phyloP scores from a whole-genome alignment of 2,888 invertebrate species.

The Cataglyphis cursor region DNA sequence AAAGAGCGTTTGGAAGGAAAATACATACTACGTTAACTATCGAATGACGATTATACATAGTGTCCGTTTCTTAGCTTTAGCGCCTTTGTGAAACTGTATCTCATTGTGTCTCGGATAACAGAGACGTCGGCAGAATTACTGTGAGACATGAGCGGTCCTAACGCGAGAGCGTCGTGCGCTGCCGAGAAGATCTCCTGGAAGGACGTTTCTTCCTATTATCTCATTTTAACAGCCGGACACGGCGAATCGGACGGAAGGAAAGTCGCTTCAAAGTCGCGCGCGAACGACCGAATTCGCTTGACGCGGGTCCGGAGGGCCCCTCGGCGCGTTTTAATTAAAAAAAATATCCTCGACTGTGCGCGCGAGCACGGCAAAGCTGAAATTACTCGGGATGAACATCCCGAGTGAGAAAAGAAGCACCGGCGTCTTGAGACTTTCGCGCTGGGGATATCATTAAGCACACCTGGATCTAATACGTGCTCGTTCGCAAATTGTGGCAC shows the following conservation, averaged over 20 bases:
- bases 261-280: slow-evolving; percentile 55
- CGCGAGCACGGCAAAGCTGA: slow-evolving; percentile 16
- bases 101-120: slow-evolving; percentile 53
- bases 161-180: slow-evolving; percentile 25
- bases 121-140: slow-evolving; percentile 55
- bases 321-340: slow-evolving; percentile 55
- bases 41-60: slow-evolving; percentile 50
- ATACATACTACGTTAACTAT: slow-evolving; percentile 48
- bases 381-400: slow-evolving; percentile 41
- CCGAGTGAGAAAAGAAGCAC: slow-evolving; percentile 23
- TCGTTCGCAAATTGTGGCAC: slow-evolving; percentile 71
- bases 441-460: slow-evolving; percentile 63
- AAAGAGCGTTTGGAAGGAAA: slow-evolving; percentile 35
- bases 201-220: slow-evolving; percentile 54
- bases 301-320: slow-evolving; percentile 26
- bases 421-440: slow-evolving; percentile 57
- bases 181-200: slow-evolving; percentile 45
- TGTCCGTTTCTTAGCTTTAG: slow-evolving; percentile 49
- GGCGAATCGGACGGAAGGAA: slow-evolving; percentile 45
- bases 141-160: slow-evolving; percentile 39
- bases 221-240: slow-evolving; percentile 56
- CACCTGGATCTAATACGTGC: slow-evolving; percentile 71
- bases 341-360: slow-evolving; percentile 42
- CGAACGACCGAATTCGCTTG: slow-evolving; percentile 47
- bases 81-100: slow-evolving; percentile 54